Conservation (phyloP, 2,113 vertebrate species). For the Platichthys stellatus region DNA sequence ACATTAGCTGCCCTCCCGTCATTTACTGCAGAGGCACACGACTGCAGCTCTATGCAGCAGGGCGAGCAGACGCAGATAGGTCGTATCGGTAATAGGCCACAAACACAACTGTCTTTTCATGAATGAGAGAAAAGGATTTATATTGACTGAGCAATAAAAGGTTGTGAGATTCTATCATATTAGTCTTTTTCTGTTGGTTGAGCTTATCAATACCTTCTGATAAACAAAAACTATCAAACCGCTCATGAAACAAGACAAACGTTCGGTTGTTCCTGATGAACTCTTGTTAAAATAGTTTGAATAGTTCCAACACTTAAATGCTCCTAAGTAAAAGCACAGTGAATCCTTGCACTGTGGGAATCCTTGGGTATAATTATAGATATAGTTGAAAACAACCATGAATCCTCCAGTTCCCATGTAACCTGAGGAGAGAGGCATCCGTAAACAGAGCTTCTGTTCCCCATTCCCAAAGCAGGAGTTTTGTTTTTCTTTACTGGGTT, state of each 20-base stretch:
- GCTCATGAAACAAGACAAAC: background rate
- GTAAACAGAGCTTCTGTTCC: conserved; percentile 36
- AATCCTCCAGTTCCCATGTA: conserved; percentile 54
- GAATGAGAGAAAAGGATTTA: background rate
- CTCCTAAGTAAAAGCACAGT: background rate
- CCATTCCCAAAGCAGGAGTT: conserved; percentile 33
- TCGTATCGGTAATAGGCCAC: background rate
- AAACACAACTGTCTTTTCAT: background rate
- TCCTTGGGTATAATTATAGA: conserved; percentile 22
- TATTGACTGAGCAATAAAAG: background rate
- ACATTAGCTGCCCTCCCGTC: conserved; percentile 52
- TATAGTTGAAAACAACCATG: conserved; percentile 24
- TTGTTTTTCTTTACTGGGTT: conserved; percentile 6
- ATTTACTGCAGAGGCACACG: conserved; percentile 39
- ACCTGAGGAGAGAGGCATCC: conserved; percentile 45
- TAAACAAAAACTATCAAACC: background rate
- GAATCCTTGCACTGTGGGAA: conserved; percentile 22
- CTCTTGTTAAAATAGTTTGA: background rate
- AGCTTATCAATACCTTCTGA: background rate
- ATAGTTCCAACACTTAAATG: conserved; percentile 6
- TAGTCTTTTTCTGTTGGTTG: background rate
- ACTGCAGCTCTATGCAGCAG: conserved; percentile 7
- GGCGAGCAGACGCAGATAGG: conserved; percentile 19
- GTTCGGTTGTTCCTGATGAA: background rate
- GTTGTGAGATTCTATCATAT: too few relatives aligned